Evolutionary conservation across 2,113 vertebrate species (phyloP), one percentile per base, ranked within the genome.

Genomic region (Scomber scombrus): DNA sequence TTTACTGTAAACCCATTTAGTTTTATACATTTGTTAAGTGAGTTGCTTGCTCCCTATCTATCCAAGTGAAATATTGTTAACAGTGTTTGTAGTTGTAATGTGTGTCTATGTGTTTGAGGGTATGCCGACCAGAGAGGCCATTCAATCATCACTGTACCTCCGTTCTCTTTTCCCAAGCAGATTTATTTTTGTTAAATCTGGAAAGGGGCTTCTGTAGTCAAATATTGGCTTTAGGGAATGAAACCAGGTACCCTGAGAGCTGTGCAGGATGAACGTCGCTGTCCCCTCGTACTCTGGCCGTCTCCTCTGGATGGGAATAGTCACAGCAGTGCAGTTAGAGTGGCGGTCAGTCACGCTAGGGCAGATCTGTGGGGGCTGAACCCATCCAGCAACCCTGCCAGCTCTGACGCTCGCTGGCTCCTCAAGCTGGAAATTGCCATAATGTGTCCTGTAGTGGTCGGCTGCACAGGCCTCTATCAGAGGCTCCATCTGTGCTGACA

Each of bases 361-460:
- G 26, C 63, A 34, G 74, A 61, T 40, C 54, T 4, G 49, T 10
- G 45, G 60, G 55, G 62, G 60, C 60, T 11, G 31, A 43, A 56
- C 31, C 50, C 83, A 34, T 85, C 61, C 68, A 62, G 81, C 79
- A 49, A 54, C 52, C 5, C 74, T 45, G 75, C 60, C 75, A 50
- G 72, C 50, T 58, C 51, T 64, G 75, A 89, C 16, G 26, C 70
- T 82, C n/a, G 19, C 85, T 80, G 71, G 80, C 75, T 90, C 71
- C 72, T 87, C 75, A 63, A 73, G 83, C 80, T 90, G 82, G 78
- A 89, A 90, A 89, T 88, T 84, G 87, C 78, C 73, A 75, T 89
- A 88, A 89, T 86, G 85, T 86, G 74, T 88, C 84, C 78, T 73
- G 80, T 72, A 71, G 85, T 68, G 84, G 86, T 87, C 76, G n/a